Base-by-base conservation (phyloP, 2,113 vertebrate genomes). In the Equus przewalskii region DNA sequence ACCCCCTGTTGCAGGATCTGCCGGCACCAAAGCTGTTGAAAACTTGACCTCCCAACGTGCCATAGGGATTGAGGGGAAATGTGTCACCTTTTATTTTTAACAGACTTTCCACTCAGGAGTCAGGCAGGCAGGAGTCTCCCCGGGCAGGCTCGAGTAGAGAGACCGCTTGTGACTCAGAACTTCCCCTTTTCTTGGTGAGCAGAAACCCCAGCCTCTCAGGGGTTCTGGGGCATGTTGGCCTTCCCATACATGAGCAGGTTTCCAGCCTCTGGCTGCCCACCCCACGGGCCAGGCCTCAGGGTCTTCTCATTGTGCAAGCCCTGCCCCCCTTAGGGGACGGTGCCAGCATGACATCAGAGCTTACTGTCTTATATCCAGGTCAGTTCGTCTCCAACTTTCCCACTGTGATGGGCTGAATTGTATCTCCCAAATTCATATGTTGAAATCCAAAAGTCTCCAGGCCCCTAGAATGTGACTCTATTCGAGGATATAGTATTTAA, bases 61-160 rank as follows among this genome's bases (percentile, higher is more conserved):
- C 7, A 0, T 41, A 49, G 30, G 60, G 19, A 33, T 28, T 6
- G 0, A 9, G 4, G 21, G 4, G 16, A 80, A n/a, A 24, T 13
- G 3, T 1, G 10, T 36, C 6, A 7, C 54, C 54, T 58, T 44
- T 54, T 26, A 30, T 51, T 36, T 12, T 22, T 10, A 26, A 46
- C 1, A 4, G 11, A 3, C 8, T 5, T 72, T 21, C n/a, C 5
- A 22, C 9, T 7, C 2, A 30, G 67, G 28, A 41, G 7, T 33
- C 33, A 8, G 11, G 24, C 33, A 8, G 11, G 24, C 12, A 22
- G 19, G 14, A 44, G 41, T 7, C 36, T 19, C 0, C 19, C 44
- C 5, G 2, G 7, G 1, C 0, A 2, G 19, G 12, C 14, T 1
- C 12, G 1, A 21, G 65, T 5, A 46, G 5, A 33, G 41, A 28